Evolutionary conservation across 2,797 vertebrate genomes (phyloP).

Genomic region (Aotus griseimembra): DNA sequence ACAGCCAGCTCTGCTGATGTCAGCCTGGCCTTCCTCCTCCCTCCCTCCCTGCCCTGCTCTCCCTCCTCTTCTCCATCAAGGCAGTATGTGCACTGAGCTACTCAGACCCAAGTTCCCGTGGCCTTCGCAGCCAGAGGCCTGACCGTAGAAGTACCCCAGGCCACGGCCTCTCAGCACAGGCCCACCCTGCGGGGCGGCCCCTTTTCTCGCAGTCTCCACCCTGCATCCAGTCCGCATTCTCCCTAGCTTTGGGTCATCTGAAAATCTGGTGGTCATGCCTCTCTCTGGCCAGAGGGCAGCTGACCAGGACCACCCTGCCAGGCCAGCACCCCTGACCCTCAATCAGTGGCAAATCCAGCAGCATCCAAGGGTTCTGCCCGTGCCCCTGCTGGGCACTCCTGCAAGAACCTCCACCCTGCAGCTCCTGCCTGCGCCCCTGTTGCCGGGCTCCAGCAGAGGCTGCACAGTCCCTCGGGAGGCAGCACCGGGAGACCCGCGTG

Average conservation of each 20-base stretch:
- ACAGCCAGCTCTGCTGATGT: neutral
- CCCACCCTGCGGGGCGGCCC: rapidly evolving
- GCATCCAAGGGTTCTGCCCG: neutral
- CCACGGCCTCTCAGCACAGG: neutral
- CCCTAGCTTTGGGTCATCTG: neutral
- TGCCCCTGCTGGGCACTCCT: neutral
- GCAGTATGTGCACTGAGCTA: neutral
- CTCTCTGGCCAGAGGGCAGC: neutral
- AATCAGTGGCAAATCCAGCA: neutral
- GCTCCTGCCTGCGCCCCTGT: too few species aligned
- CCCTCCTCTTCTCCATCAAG: neutral
- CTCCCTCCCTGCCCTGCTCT: too few species aligned
- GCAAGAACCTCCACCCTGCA: neutral
- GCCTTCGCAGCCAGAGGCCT: neutral
- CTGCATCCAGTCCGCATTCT: rapidly evolving
- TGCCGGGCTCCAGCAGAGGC: too few species aligned
- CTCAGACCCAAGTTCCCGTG: rapidly evolving
- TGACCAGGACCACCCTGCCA: neutral
- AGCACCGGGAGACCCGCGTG: rapidly evolving
- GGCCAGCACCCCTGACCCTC: neutral
- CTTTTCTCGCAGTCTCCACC: rapidly evolving
- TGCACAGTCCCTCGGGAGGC: rapidly evolving
- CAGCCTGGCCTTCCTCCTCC: rapidly evolving
- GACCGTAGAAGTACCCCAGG: neutral
- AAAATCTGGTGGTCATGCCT: neutral